phyloP scores from a whole-genome alignment of 1,140 invertebrate species.

The Pogonomyrmex californicus region DNA sequence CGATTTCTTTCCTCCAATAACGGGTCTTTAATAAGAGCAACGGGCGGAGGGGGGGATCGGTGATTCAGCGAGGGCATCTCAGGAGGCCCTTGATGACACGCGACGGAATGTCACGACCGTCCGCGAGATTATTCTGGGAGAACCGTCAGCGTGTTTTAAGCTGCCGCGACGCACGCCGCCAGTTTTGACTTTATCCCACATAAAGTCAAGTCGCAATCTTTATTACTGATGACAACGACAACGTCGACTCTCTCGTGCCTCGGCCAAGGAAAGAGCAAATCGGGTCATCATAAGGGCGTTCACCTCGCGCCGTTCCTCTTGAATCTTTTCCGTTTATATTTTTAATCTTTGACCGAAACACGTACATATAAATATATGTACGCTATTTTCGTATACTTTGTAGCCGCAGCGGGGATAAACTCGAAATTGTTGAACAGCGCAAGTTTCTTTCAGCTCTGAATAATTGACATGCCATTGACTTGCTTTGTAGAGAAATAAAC shows the following conservation, averaged over 20 bases:
- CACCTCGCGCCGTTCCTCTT: constrained; percentile 15
- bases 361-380: not conserved
- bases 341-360: not conserved
- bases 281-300: constrained; percentile 38
- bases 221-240: not conserved
- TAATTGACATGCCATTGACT: not conserved
- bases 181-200: not conserved
- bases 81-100: not conserved
- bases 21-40: constrained; percentile 24
- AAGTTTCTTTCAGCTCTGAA: not conserved
- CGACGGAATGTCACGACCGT: not conserved
- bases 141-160: not conserved
- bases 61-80: constrained; percentile 18
- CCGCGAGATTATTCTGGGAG: constrained; percentile 20
- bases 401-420: not conserved
- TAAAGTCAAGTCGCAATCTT: constrained; percentile 30
- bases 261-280: constrained; percentile 39
- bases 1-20: constrained; percentile 21
- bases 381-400: not conserved
- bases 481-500: not conserved
- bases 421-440: not conserved
- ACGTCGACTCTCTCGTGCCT: not conserved
- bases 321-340: not conserved
- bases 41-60: not conserved
- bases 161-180: too few species aligned